Conservation (phyloP, 2,888 invertebrate genomes). For the Tupiocoris notatus region DNA sequence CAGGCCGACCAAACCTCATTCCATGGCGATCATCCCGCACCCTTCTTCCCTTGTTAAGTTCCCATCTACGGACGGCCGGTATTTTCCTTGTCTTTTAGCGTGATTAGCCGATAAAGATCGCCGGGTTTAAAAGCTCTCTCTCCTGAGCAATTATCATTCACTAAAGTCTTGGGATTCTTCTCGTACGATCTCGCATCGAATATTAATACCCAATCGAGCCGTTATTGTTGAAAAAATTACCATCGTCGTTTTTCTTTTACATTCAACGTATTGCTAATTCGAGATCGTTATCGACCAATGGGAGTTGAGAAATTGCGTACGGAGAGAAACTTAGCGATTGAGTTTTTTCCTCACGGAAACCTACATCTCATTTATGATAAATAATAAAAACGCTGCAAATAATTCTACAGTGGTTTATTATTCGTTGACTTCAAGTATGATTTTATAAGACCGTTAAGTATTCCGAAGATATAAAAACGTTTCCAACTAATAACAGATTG, state of each 20-base stretch:
- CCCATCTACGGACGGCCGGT: not conserved
- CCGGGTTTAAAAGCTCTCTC: not conserved
- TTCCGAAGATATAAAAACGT: too few relatives aligned
- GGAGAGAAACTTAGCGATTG: too few relatives aligned
- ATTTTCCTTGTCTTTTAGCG: not conserved
- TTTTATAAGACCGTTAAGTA: too few relatives aligned
- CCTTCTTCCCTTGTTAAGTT: too few relatives aligned
- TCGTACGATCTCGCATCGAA: not conserved
- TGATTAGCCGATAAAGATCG: not conserved
- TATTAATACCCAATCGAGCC: not conserved
- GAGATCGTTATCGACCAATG: too few relatives aligned
- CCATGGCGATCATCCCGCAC: not conserved
- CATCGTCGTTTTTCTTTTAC: not conserved
- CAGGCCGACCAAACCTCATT: constrained; percentile 2
- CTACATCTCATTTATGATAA: too few relatives aligned
- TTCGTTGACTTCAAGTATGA: too few relatives aligned
- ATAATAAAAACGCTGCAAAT: too few relatives aligned
- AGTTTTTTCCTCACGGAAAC: too few relatives aligned
- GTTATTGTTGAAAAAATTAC: not conserved
- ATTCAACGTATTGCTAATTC: not conserved
- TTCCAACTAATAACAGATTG: too few relatives aligned
- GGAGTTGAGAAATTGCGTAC: too few relatives aligned
- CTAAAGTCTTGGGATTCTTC: not conserved
- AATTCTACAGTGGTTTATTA: too few relatives aligned
- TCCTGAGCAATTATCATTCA: not conserved